Evolutionary conservation across 2,888 invertebrate species (phyloP), one percentile per base, ranked within the genome.

Genomic region (Embidobia sp.): DNA sequence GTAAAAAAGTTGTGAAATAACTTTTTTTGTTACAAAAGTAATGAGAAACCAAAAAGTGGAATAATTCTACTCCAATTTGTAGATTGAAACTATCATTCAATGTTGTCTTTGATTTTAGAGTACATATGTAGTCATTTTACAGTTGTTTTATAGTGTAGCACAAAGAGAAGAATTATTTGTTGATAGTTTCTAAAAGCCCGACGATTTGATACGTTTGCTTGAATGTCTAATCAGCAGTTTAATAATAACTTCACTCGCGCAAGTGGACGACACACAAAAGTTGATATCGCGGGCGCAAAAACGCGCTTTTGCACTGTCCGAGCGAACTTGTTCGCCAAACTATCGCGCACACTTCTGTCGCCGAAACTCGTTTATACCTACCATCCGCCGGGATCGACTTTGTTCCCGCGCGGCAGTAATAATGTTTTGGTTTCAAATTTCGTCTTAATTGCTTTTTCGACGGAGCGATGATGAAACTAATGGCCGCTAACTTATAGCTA

Each of bases 141-240:
- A n/a, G n/a, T n/a, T n/a, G n/a, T n/a, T n/a, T n/a, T n/a, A n/a
- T n/a, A n/a, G n/a, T n/a, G 49, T 73, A 73, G 73, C 64, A 57
- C 73, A 33, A 37, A 61, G 35, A 10, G 29, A 72, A 53, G 63
- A 53, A 63, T 72, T 64, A 53, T 63, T 72, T 55, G 63, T 72
- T 64, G 63, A 53, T 61, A 33, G 46, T 48, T n/a, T n/a, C n/a
- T n/a, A n/a, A n/a, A n/a, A 48, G 49, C 27, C 48, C 27, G 63
- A 40, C 64, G 72, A 72, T 63, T 55, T 72, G 72, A 48, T 64
- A 72, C 72, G 72, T 64, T 57, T 72, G 74, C 66, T 74, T 59
- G 57, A 64, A 15, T 57, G 44, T 66, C 66, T 59, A 74, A 66
- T 74, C 66, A 66, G 44, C 15, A 66, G 66, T 59, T 64, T 66